Base-by-base conservation (phyloP, 2,113 vertebrate genomes). In the Hyla sarda region DNA sequence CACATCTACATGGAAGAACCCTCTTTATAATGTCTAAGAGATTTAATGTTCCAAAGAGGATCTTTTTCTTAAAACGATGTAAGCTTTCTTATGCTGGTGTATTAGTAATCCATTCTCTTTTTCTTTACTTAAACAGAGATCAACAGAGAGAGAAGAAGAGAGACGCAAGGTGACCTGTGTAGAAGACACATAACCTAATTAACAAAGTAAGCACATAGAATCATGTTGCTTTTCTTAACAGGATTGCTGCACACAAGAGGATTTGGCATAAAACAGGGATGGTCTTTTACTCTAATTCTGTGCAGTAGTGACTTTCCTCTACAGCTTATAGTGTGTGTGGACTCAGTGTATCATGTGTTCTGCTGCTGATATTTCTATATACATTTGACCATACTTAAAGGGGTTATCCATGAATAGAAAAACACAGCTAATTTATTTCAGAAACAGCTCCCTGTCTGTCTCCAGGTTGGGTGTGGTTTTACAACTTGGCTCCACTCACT, bases 101-200 rank as follows among this genome's bases (percentile, higher is more conserved):
- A 82, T 88, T 84, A 58, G 2, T 92, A 93, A 91, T 89, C 90
- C 87, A 90, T 87, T 92, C 88, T 89, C 77, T 50, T 80, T 78
- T 86, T 82, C 85, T 72, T 87, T 88, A 69, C 83, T 90, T 88
- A 14, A 0, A 1, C 71, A 88, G 74, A 89, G 88, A 89, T 89
- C 58, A 88, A 48, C n/a, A 34, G 41, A 41, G 41, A 41, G 41
- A 8, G n/a, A n/a, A n/a, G n/a, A 34, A 56, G 65, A 84, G 86
- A 82, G 89, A 88, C 16, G 21, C 88, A 80, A 28, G 58, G 85
- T 87, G 87, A n/a, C 85, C 85, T 47, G 83, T 0, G n/a, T 76
- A 28, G 75, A n/a, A 0, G 13, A 81, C 9, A 48, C 85, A 86
- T 88, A 86, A 87, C 23, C 89, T 87, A 89, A 88, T 88, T 90